Percentiles rank a stretch among this genome's conserved stretches.
Conservation (phyloP, 2,113 vertebrate species). For the Tonatia bakeri region DNA sequence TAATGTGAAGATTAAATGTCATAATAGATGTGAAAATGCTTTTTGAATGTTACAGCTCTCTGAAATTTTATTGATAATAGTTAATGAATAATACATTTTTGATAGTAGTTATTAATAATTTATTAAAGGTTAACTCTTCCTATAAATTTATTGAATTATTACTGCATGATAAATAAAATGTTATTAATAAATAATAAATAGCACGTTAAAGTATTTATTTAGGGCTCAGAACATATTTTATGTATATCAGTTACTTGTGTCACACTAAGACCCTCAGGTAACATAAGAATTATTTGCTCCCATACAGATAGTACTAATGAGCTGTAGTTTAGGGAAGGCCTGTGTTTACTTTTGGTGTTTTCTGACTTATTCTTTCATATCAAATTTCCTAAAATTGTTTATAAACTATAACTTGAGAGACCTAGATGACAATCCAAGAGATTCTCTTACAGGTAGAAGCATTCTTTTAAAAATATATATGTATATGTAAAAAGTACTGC, state of each 20-base stretch:
- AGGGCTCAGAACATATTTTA: background rate
- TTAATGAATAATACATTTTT: background rate
- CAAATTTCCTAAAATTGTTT: background rate
- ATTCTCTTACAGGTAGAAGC: background rate
- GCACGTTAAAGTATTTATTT: background rate
- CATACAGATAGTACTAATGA: background rate
- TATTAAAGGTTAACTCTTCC: background rate
- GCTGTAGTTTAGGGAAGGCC: background rate
- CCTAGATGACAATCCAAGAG: background rate
- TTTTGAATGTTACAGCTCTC: constrained; percentile 2
- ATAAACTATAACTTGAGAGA: background rate
- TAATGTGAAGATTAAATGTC: background rate
- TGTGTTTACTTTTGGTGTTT: background rate
- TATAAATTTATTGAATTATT: background rate
- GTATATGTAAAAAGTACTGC: background rate
- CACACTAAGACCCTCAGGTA: background rate
- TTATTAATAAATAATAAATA: constrained; percentile 17
- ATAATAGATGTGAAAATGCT: background rate
- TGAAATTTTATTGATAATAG: background rate
- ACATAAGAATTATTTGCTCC: background rate
- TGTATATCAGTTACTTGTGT: background rate
- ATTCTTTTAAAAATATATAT: background rate
- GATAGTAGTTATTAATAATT: background rate
- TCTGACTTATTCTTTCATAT: background rate
- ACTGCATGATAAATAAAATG: background rate